Evolutionary conservation across 2,888 invertebrate genomes (phyloP), one percentile per base, ranked within the genome.

Genomic region (Standfussiana lucernea): DNA sequence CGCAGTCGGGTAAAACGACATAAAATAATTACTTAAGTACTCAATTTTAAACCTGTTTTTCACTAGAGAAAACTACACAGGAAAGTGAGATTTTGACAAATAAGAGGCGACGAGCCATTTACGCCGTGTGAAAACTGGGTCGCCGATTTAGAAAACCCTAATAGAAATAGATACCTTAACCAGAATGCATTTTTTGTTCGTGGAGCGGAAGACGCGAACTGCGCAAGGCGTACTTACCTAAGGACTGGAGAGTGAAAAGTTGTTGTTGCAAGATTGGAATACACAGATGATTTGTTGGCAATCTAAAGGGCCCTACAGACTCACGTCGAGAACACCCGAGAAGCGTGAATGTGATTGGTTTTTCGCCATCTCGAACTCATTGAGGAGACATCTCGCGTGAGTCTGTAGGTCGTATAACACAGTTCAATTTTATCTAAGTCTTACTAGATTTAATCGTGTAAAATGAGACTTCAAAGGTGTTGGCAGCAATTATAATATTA

Each of bases 81-180:
- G 7, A 28, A 53, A 7, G 11, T 37, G 11, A n/a, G 13, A 35
- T 62, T 53, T 32, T 21, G 24, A 21, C 11, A 35, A 32, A 32
- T 32, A 59, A 13, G 45, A 79, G 37, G 15, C 32, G 7, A 53
- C 0, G 18, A 59, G 7, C 15, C 66, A 32, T 61, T 50, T 21
- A 28, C 15, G 7, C 64, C 24, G n/a, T n/a, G 7, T 53, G 21
- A 15, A 37, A 53, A 32, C 53, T 80, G 32, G n/a, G 59, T 32
- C 42, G 24, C 21, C 67, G 40, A 37, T 35, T 28, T 47, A 40
- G 15, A 35, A 42, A 61, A 45, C 32, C 32, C 15, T 42, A 32
- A 80, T 40, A 59, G n/a, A 59, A 59, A 45, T 79, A 56, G 15
- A 15, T 35, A 35, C 8, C 42, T 18, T 42, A 72, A 24, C 47